These are phyloP conservation scores for Alauda arvensis DNA, from an alignment of 2,797 vertebrate genomes.

Conservation along the genomic window DNA sequence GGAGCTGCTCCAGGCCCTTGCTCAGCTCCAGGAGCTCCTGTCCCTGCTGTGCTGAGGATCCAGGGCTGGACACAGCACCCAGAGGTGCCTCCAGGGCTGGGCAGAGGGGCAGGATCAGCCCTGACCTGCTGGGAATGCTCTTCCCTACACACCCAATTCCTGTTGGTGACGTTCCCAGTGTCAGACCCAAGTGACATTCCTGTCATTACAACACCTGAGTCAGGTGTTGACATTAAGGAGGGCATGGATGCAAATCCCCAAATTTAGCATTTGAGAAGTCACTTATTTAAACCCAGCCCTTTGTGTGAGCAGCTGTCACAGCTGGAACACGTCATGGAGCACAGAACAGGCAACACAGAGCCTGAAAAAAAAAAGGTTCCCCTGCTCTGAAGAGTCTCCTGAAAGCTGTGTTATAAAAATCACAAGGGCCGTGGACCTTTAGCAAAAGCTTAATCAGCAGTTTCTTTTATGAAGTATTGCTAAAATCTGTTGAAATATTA, in stretches of 20 bases:
- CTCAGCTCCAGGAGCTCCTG: background rate
- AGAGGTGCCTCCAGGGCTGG: background rate
- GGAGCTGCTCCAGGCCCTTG: background rate
- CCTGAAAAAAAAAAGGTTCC: background rate
- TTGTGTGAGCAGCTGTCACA: background rate
- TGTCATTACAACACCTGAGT: background rate
- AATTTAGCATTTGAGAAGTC: background rate
- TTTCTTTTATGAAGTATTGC: background rate
- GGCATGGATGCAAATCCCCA: background rate
- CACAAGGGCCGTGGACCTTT: background rate
- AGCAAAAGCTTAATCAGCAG: background rate
- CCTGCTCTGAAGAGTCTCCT: background rate
- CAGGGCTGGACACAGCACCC: background rate
- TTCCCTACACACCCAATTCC: accelerated
- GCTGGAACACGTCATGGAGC: accelerated
- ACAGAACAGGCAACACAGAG: background rate
- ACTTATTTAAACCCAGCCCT: background rate
- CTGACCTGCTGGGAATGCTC: background rate
- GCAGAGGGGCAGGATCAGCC: background rate
- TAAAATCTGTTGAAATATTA: conserved; percentile 7
- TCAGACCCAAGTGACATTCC: background rate
- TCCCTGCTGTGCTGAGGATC: background rate
- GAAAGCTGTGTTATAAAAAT: background rate
- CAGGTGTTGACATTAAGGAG: background rate
- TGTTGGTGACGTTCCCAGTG: background rate